phyloP scores from a whole-genome alignment of 2,113 vertebrate genomes.

The Piprites chloris region DNA sequence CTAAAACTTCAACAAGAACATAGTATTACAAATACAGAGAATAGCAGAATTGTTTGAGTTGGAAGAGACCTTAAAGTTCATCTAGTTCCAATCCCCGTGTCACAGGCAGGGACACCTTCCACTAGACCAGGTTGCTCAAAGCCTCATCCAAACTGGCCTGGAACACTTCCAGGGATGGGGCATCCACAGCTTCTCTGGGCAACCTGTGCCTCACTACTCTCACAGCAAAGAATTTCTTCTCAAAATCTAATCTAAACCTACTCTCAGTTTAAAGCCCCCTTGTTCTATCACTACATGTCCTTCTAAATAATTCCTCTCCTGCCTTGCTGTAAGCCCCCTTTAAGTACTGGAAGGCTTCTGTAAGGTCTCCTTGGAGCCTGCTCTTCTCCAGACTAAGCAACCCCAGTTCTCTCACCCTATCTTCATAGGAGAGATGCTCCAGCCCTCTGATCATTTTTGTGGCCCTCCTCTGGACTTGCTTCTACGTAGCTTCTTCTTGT shows the following conservation, averaged over 20 bases:
- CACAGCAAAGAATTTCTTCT: neutral
- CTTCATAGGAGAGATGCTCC: neutral
- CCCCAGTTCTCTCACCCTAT: neutral
- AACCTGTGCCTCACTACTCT: neutral
- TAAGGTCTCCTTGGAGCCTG: rapidly evolving
- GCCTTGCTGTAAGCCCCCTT: neutral
- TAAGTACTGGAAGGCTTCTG: neutral
- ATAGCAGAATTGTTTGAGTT: neutral
- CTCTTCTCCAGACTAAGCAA: neutral
- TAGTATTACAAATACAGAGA: neutral
- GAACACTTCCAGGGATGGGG: neutral
- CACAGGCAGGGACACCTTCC: neutral
- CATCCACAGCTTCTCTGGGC: neutral
- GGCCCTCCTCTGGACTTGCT: neutral
- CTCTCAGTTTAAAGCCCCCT: neutral
- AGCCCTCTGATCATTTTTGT: neutral
- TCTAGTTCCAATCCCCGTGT: neutral
- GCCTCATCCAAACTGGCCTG: neutral
- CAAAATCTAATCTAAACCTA: neutral
- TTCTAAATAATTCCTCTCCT: neutral
- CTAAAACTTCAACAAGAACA: neutral
- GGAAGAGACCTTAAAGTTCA: neutral
- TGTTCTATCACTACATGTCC: neutral
- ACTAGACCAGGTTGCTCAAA: neutral
- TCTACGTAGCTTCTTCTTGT: neutral